phyloP scores from a whole-genome alignment of 2,113 vertebrate genomes.

The Euleptes europaea region DNA sequence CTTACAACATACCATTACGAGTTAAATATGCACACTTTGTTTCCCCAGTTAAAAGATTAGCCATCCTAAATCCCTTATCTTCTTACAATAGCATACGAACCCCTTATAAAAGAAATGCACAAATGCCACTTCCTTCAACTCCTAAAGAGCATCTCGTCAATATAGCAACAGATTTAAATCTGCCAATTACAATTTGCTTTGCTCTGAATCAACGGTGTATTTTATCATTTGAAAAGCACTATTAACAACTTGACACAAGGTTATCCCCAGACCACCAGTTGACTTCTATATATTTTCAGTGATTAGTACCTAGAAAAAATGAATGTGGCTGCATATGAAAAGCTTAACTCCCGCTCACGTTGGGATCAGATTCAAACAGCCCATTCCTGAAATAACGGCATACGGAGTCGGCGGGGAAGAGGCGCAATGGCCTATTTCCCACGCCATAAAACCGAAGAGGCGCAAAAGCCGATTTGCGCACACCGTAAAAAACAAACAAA shows the following conservation, averaged over 20 bases:
- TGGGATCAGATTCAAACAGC: neutral
- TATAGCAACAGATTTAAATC: constrained; percentile 28
- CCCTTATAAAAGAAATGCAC: neutral
- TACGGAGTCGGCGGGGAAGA: too few relatives aligned
- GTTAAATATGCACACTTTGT: neutral
- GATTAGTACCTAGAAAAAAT: neutral
- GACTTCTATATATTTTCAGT: neutral
- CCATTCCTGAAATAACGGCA: too few relatives aligned
- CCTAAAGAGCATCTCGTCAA: neutral
- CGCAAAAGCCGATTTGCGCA: too few relatives aligned
- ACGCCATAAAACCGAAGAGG: too few relatives aligned
- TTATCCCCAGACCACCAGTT: neutral
- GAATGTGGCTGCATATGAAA: neutral
- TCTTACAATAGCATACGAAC: neutral
- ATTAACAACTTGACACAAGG: neutral
- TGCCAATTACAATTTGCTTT: neutral
- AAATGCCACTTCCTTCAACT: constrained; percentile 5
- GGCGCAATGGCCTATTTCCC: too few relatives aligned
- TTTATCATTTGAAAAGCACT: neutral
- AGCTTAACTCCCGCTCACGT: neutral
- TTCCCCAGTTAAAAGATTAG: constrained; percentile 25
- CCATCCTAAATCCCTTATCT: constrained; percentile 1
- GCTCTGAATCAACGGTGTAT: constrained; percentile 14
- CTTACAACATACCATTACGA: neutral
- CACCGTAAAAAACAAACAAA: too few relatives aligned